Evolutionary conservation across 2,888 invertebrate genomes (phyloP).

Genomic region (Lycaena phlaeas): DNA sequence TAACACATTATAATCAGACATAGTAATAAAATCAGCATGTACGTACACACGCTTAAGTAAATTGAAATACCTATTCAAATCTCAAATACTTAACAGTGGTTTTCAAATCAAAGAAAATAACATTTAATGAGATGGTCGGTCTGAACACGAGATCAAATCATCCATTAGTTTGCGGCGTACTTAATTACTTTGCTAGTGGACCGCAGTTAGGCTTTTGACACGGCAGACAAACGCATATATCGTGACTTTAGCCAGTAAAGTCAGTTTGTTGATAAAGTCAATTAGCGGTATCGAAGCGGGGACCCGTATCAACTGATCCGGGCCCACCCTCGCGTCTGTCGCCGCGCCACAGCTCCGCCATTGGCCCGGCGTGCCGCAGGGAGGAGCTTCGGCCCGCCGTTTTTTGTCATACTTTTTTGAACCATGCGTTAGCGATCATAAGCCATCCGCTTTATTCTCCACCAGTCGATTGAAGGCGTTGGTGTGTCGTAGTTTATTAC

Average conservation of each 20-base stretch:
- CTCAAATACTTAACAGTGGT: not conserved
- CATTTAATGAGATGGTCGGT: slow-evolving; percentile 9
- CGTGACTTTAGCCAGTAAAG: slow-evolving; percentile 70
- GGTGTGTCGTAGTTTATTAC: slow-evolving; percentile 68
- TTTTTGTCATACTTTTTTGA: slow-evolving; percentile 58
- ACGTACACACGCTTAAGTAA: no score
- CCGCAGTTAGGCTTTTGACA: slow-evolving; percentile 68
- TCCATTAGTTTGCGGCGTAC: slow-evolving; percentile 52
- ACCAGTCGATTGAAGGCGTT: slow-evolving; percentile 67
- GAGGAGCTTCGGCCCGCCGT: slow-evolving; percentile 55
- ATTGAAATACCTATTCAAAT: not conserved
- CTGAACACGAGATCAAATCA: slow-evolving; percentile 39
- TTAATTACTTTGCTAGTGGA: slow-evolving; percentile 61
- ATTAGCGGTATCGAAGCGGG: slow-evolving; percentile 70
- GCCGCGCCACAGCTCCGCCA: slow-evolving; percentile 40
- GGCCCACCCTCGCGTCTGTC: slow-evolving; percentile 56
- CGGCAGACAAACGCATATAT: slow-evolving; percentile 68
- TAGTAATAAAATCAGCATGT: no score
- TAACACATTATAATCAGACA: no score
- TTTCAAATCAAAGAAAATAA: slow-evolving; percentile 8
- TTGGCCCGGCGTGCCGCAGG: slow-evolving; percentile 54
- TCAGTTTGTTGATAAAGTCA: slow-evolving; percentile 73
- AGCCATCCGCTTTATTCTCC: slow-evolving; percentile 55
- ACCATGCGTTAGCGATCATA: slow-evolving; percentile 57
- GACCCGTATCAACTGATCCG: slow-evolving; percentile 63